Base-by-base conservation (phyloP, 1,140 invertebrate genomes). In the Danaus plexippus region DNA sequence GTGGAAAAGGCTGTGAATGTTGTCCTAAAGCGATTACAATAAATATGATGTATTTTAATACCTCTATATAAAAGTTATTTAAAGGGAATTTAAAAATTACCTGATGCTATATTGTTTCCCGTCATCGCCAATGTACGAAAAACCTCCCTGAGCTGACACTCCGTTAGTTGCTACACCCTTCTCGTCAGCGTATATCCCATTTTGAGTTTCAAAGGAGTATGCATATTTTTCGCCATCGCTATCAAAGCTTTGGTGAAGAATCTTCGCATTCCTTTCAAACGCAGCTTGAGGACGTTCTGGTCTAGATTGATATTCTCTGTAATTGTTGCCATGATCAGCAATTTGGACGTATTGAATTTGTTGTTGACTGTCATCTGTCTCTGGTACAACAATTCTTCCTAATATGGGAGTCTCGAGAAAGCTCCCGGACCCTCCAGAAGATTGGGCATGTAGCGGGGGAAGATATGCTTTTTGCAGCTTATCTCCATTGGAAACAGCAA, bases 401-500 rank as follows among this genome's bases (percentile, higher is more conserved):
- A 57, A 66, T 13, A 64, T 54, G 6, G 85, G 85, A 43, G 82
- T 67, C 55, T 78, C 72, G 2, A 87, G 63, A 53, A 84, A 73
- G 44, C 48, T 64, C n/a, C 77, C 80, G 11, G 73, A 74, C 2
- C 89, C 89, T 10, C 86, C 88, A 7, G 88, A 87, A 11, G 76
- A 71, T 47, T 82, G 80, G 9, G 89, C 90, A 45, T 85, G 75
- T 40, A 86, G 72, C 2, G 91, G 90, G 10, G 91, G 91, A 9
- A 92, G 86, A 66, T 92, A 92, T 6, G 85, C 88, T 57, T 87
- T 90, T 59, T 91, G 90, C 47, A 92, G 67, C 61, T 90, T 79
- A 9, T 71, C 83, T 12, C 61, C 75, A 32, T 64, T 64, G 40
- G 70, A 59, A 46, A 64, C 67, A 13, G 73, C 68, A 15, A 73